Conservation (phyloP, 2,797 vertebrate species). For the Lacerta agilis region DNA sequence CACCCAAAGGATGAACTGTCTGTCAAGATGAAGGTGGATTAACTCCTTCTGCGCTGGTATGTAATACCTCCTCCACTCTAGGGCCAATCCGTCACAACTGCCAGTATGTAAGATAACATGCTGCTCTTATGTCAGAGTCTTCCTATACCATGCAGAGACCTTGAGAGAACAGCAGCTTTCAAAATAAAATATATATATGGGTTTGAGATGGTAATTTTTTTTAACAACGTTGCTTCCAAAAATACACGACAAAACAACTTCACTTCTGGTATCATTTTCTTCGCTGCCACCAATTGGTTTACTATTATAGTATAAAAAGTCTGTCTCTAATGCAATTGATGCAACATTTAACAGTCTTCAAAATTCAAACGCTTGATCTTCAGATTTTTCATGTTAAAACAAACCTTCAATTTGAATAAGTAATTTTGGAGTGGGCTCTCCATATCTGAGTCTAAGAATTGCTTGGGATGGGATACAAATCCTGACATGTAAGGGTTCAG, state of each 20-base stretch:
- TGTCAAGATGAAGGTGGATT: too few relatives aligned
- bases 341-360: neutral
- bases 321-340: neutral
- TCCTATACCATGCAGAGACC: neutral
- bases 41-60: too few relatives aligned
- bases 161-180: neutral
- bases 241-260: neutral
- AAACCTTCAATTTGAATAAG: neutral
- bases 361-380: neutral
- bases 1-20: too few relatives aligned
- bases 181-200: neutral
- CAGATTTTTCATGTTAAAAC: neutral
- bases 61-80: too few relatives aligned
- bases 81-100: too few relatives aligned
- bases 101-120: neutral
- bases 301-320: neutral
- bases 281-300: neutral
- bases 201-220: neutral
- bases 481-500: neutral
- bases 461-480: neutral
- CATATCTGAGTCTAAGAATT: neutral
- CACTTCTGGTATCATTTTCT: neutral
- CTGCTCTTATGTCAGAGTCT: neutral
- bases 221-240: neutral
- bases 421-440: neutral